Conservation (phyloP, 2,113 vertebrate species). For the Nothocercus nigrocapillus region DNA sequence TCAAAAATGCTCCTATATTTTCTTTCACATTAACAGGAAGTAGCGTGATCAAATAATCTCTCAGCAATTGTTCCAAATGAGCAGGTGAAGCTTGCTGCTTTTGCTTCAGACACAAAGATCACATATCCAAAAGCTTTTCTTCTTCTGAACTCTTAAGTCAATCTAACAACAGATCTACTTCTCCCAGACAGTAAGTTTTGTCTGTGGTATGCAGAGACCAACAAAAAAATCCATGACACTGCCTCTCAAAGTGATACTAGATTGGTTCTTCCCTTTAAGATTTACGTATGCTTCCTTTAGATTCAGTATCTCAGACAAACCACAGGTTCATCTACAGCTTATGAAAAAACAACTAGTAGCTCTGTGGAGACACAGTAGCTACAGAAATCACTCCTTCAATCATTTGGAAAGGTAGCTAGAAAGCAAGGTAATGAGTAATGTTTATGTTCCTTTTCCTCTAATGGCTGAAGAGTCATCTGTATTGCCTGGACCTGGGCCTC, state of each 20-base stretch:
- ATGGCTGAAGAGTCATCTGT: not conserved
- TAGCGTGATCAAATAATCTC: not conserved
- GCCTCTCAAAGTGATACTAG: not conserved
- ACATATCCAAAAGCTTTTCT: not conserved
- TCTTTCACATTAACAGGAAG: not conserved
- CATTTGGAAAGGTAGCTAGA: not conserved
- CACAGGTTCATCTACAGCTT: not conserved
- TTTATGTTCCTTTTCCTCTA: not conserved
- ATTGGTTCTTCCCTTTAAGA: not conserved
- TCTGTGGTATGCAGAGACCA: not conserved
- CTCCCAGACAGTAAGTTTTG: not conserved
- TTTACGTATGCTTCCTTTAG: not conserved
- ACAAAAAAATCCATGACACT: not conserved
- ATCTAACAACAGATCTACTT: not conserved
- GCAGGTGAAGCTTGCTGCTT: not conserved
- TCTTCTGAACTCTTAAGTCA: not conserved
- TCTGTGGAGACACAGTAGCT: not conserved
- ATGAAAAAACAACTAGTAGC: not conserved
- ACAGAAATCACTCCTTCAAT: not conserved
- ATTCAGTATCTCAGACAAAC: not conserved
- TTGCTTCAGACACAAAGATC: not conserved
- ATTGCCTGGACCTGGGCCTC: not conserved
- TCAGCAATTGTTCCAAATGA: not conserved
- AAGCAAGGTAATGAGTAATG: not conserved
- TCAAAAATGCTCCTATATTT: not conserved